Base-by-base conservation (phyloP, 2,888 invertebrate species). In the Amblyjoppa fuscipennis region DNA sequence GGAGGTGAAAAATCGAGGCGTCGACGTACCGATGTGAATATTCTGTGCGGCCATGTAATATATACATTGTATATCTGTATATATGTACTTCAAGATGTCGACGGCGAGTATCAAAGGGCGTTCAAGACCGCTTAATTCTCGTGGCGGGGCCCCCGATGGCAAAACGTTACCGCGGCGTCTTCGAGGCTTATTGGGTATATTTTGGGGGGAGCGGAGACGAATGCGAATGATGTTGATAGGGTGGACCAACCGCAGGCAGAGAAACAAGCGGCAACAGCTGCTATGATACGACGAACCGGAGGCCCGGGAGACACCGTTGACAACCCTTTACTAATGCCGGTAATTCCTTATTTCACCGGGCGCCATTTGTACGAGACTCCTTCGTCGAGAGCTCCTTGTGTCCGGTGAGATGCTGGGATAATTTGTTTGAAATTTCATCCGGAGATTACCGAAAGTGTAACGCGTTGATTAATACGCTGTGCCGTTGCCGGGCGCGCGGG, bases 351-450 rank as follows among this genome's bases (percentile, higher is more conserved):
- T 88, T 89, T 88, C 90, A 83, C 79, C 74, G 86, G 84, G 86
- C 64, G 87, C 81, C 90, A 92, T 92, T 92, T 92, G 90, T 92
- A 89, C 88, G 89, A 89, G 83, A 83, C 31, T 59, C 68, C 20
- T 53, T 20, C 87, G 87, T 88, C 87, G 86, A 83, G 80, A 81
- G 88, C 83, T 81, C 83, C 86, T 87, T 87, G 88, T 85, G 87
- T 69, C 45, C 64, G n/a, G 38, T 79, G 87, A 83, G 88, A 89
- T 89, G 88, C 84, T 59, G 70, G 85, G 88, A 91, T 90, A 90
- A 91, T 91, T 92, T 91, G 90, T 92, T 90, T 89, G 89, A 91
- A 92, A 91, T 92, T 91, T 90, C 66, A 83, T 86, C 88, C 86
- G 89, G 89, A 87, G 90, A 91, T 92, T 91, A 90, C 88, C 53